Base-by-base conservation (phyloP, 2,888 invertebrate genomes). In the Drosophila anceps region DNA sequence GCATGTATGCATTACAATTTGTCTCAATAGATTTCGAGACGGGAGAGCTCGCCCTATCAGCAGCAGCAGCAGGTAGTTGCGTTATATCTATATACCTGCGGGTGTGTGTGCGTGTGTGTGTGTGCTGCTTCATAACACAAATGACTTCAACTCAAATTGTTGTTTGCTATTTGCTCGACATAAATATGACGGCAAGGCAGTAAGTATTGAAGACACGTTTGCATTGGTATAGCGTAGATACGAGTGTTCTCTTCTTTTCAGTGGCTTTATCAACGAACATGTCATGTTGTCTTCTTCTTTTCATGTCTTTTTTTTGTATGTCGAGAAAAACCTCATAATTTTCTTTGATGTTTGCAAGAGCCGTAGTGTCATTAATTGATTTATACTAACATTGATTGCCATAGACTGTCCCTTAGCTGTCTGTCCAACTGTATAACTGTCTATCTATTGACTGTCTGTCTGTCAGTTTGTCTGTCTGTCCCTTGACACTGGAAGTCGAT, bases 331-430 rank as follows among this genome's bases (percentile, higher is more conserved):
- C 70, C 70, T 79, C 82, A 82, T 81, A 67, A 69, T 87, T 84
- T 79, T 84, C 88, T 89, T 84, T 84, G 90, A 89, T 88, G 88
- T 88, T 84, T 79, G 85, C 85, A 82, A 73, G 70, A 76, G 66
- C 66, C 82, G 70, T 61, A 65, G 65, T 75, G 90, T 69, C 90
- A 69, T 84, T 84, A 84, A 84, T 90, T 90, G 90, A 84, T 84
- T 90, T 90, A 88, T 90, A 69, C 75, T 29, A 79, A 65, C 68
- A 13, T 77, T 65, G 75, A 69, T 78, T 73, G 84, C 55, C 64
- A 55, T 62, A 41, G 41, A 55, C 59, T 69, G 53, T 55, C 51
- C 20, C 31, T n/a, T 27, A 10, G 43, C 43, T 27, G 43, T 50
- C 53, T 13, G 29, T 35, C 35, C 9, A n/a, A 8, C n/a, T 13